Conservation (phyloP, 2,797 vertebrate genomes). For the Ctenosaura bakeri region DNA sequence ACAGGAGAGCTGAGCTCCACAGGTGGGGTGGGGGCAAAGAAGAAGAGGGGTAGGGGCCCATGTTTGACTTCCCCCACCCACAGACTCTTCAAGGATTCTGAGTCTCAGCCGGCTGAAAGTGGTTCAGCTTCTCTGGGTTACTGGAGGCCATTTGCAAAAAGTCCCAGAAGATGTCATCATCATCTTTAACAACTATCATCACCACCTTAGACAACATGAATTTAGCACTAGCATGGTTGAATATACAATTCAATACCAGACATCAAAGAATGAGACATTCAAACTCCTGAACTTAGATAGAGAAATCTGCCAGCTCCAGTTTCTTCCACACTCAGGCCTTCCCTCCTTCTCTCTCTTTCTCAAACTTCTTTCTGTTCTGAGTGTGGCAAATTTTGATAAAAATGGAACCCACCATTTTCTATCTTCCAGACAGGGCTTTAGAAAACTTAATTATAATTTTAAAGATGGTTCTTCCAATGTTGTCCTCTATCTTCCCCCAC, state of each 20-base stretch:
- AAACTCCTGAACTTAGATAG: background rate
- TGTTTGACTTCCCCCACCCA: constrained; percentile 24
- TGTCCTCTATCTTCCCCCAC: background rate
- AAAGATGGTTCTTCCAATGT: background rate
- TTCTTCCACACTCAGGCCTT: background rate
- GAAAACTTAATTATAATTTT: background rate
- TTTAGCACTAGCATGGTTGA: no score
- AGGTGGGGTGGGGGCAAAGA: background rate
- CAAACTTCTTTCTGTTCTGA: no score
- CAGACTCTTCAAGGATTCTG: constrained; percentile 80
- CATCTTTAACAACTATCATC: no score
- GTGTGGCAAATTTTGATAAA: no score
- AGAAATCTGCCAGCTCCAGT: background rate
- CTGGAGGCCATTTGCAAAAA: constrained; percentile 98
- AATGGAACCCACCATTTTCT: no score
- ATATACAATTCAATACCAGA: background rate
- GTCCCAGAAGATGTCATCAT: constrained; percentile 94
- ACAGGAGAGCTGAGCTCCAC: no score
- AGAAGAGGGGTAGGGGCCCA: background rate
- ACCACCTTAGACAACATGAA: no score
- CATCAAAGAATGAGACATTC: background rate
- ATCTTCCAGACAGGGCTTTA: background rate
- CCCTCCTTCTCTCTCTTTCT: background rate
- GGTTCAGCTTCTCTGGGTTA: constrained; percentile 95
- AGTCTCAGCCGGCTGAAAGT: constrained; percentile 89